These are phyloP conservation scores for Aphidoletes aphidimyza DNA, from an alignment of 2,888 invertebrate species.

Conservation along the genomic window DNA sequence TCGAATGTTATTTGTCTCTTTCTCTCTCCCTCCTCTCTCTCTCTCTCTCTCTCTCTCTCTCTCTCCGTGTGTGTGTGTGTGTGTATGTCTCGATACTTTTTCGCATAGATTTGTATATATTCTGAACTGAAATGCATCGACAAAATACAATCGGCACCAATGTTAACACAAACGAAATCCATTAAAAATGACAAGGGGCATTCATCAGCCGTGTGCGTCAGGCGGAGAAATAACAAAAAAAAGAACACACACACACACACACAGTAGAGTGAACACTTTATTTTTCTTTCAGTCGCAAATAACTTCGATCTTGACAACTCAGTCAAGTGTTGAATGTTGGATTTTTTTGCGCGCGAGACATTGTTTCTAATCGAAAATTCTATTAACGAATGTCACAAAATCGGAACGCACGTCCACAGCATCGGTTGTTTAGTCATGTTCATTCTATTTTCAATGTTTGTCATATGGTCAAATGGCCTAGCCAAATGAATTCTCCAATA, in stretches of 20 bases:
- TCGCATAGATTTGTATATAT: background rate
- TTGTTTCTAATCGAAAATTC: conserved; percentile 23
- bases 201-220: background rate
- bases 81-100: no score
- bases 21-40: background rate
- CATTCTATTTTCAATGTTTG: background rate
- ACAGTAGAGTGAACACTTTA: no score
- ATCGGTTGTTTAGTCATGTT: background rate
- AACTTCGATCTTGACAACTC: background rate
- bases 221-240: background rate
- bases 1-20: background rate
- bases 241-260: background rate
- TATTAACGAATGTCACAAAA: background rate
- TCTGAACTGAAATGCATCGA: background rate
- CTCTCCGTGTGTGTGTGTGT: no score
- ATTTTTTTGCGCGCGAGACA: background rate
- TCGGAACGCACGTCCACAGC: background rate
- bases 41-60: background rate
- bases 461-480: background rate
- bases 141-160: background rate
- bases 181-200: conserved; percentile 4
- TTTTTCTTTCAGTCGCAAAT: background rate
- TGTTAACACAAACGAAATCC: conserved; percentile 14
- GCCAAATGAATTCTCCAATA: background rate
- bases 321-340: background rate